Evolutionary conservation across 2,797 vertebrate species (phyloP), one percentile per base, ranked within the genome.

Genomic region (Pipistrellus kuhlii): DNA sequence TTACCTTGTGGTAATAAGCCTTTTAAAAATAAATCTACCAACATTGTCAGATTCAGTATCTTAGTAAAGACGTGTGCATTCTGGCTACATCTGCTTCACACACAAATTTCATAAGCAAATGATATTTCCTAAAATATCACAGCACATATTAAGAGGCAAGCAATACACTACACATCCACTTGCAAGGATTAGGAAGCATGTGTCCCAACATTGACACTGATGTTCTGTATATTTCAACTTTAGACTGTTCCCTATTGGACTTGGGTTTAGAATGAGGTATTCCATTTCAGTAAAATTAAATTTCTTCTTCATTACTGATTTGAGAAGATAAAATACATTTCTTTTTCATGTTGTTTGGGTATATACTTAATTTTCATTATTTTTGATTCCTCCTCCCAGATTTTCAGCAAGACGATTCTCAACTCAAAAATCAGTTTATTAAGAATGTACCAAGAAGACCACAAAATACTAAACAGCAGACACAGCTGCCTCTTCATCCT

Each of bases 401-500:
- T 92, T 86, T 97, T 75, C 87, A 92, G 80, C 98, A 97, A 96
- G 98, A 96, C 35, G 98, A 98, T 85, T 95, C 97, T 30, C 97
- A 96, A 35, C 55, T 95, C 68, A 97, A 97, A 93, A 98, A 96
- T 59, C 97, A 81, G 0, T 96, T 97, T 96, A 82, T 30, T 80
- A 98, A 96, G 96, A 95, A 76, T 68, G 53, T 96, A 53, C 94
- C 75, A 76, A 93, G 64, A 88, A 97, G 93, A 68, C 76, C 21
- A 13, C 48, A 85, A 77, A 95, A 2, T 35, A 97, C 94, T 85
- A 98, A 97, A 64, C 95, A 97, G 48, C 93, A 78, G 55, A 89
- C 90, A 64, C 97, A 98, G 41, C 98, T 98, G 80, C 97, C 98
- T 9, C 98, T 99, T 97, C 99, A 99, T 98, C 99, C 99, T 5